A percentile compares a stretch with the other conserved stretches of the same genome.
phyloP scores from a whole-genome alignment of 2,113 vertebrate genomes.

The Macquaria australasica region DNA sequence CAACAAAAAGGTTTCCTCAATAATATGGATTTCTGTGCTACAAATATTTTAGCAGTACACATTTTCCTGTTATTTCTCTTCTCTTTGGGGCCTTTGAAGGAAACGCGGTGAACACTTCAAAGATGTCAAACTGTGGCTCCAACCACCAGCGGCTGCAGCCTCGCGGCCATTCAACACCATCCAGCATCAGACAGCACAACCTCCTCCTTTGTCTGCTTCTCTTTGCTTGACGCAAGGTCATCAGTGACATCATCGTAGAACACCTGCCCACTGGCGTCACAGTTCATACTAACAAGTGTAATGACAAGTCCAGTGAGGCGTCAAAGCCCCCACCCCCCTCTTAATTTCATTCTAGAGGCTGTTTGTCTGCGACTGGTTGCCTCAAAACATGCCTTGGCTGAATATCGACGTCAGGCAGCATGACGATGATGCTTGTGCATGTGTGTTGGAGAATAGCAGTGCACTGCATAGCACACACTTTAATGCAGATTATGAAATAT shows the following conservation, averaged over 20 bases:
- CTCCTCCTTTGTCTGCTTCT: slow-evolving; percentile 28
- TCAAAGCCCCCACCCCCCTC: slow-evolving; percentile 2
- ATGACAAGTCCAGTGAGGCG: slow-evolving; percentile 15
- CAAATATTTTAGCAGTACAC: not conserved
- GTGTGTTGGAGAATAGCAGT: not conserved
- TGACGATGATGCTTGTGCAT: not conserved
- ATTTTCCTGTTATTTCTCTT: not conserved
- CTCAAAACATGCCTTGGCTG: slow-evolving; percentile 24
- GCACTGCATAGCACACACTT: not conserved
- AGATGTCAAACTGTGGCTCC: slow-evolving; percentile 11
- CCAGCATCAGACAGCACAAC: slow-evolving; percentile 26
- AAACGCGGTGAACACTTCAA: not conserved
- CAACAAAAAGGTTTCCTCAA: not conserved
- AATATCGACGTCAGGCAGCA: slow-evolving; percentile 9
- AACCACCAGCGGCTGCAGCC: slow-evolving; percentile 18
- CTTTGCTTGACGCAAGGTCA: slow-evolving; percentile 39
- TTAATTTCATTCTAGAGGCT: slow-evolving; percentile 18
- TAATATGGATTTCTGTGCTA: not conserved
- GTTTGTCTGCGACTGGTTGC: slow-evolving; percentile 12
- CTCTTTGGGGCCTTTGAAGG: not conserved
- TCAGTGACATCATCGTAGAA: slow-evolving; percentile 44
- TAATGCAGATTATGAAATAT: not conserved
- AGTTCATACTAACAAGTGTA: slow-evolving; percentile 24
- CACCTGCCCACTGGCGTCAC: slow-evolving; percentile 29
- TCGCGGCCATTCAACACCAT: not conserved